Base-by-base conservation (phyloP, 2,888 invertebrate species). In the Empis stercorea region DNA sequence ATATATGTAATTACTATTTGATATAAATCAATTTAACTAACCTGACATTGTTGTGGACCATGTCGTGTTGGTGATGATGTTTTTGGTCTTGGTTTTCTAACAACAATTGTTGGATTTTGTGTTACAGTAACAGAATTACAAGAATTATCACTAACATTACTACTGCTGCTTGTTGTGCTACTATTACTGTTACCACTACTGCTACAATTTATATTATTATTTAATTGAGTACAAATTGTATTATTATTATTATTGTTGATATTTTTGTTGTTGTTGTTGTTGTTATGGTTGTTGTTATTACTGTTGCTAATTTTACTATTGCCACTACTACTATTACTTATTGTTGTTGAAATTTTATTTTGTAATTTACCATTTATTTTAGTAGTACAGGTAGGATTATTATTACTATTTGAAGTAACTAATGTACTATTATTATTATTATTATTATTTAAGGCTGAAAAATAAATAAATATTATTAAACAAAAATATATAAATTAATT, bases 31-130 rank as follows among this genome's bases (percentile, higher is more conserved):
- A n/a, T n/a, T 11, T 20, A n/a, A 42, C 50, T 73, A 70, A 93
- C 91, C 77, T 88, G 89, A 71, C 92, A 92, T 67, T 88, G 87
- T 63, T 91, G 91, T 44, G 89, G 89, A 50, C 91, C 91, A 71
- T 91, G 89, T 51, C 91, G 73, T 68, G 87, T 91, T 38, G 91
- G 91, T 38, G 91, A 91, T 46, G 87, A 82, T 54, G 88, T 82
- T 68, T 92, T 92, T 27, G 87, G 84, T 54, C 89, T 79, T 54
- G 79, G 76, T 64, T 82, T 79, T 65, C 83, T 81, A 53, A 75
- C 76, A 60, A 51, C 55, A 58, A 55, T 57, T 61, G 54, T 56
- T 61, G 48, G 49, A 59, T 49, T 51, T 57, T 50, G 52, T 57
- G 37, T 50, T 55, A 50, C 52, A 56, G 40, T 48, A 54, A 51